Evolutionary conservation across 2,888 invertebrate species (phyloP).

Genomic region (Coecobrya sp.): DNA sequence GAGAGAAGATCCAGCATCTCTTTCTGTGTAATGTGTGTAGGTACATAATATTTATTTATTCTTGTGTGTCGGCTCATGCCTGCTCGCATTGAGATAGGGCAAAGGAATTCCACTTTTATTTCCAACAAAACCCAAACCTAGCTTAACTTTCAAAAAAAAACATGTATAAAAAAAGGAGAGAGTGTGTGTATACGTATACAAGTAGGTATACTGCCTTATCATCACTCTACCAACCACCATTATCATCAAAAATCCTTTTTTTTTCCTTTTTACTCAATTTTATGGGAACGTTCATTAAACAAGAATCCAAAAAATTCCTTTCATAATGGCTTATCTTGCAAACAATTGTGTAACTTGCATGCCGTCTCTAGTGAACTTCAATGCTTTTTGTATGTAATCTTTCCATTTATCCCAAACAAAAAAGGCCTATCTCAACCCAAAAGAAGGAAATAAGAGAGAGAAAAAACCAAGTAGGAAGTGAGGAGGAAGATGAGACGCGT

Average conservation of each 20-base stretch:
- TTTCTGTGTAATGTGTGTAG: too few relatives aligned
- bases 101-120: slow-evolving; percentile 72
- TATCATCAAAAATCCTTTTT: background rate
- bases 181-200: background rate
- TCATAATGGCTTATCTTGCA: too few relatives aligned
- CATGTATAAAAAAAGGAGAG: slow-evolving; percentile 1
- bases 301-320: too few relatives aligned
- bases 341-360: too few relatives aligned
- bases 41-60: background rate
- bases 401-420: slow-evolving; percentile 8
- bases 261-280: slow-evolving; percentile 3
- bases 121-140: slow-evolving; percentile 57
- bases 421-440: slow-evolving; percentile 60
- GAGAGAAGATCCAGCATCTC: too few relatives aligned
- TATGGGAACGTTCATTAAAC: background rate
- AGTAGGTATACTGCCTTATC: background rate
- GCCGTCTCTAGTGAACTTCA: background rate
- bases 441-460: background rate
- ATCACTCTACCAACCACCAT: background rate
- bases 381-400: background rate
- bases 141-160: slow-evolving; percentile 64
- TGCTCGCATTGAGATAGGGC: slow-evolving; percentile 77
- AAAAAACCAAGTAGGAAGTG: slow-evolving; percentile 26
- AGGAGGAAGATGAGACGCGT: slow-evolving; percentile 23
- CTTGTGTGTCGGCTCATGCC: background rate